Conservation (phyloP, 2,888 invertebrate genomes). For the Microlaimidae sp. region DNA sequence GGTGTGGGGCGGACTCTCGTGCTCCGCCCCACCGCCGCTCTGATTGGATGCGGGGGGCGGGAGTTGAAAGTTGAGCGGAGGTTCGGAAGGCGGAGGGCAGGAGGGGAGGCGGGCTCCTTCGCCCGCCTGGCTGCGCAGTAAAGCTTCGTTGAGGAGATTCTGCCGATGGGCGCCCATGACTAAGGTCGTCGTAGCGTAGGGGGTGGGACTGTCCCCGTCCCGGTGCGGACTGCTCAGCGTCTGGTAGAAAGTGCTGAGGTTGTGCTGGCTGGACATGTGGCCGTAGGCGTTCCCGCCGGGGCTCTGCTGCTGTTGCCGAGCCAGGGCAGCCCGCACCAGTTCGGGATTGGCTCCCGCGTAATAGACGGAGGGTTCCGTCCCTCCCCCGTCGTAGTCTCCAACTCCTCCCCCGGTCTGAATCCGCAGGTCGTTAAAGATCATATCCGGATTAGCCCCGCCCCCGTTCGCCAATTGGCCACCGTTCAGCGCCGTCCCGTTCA, state of each 20-base stretch:
- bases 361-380: constrained; percentile 15
- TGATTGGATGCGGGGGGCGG: too few relatives aligned
- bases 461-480: background rate
- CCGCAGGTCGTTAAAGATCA: constrained; percentile 3
- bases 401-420: constrained; percentile 1
- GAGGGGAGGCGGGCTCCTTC: background rate
- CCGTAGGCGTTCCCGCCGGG: constrained; percentile 18
- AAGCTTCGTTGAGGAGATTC: constrained; percentile 19
- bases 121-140: background rate
- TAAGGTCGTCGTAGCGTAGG: constrained; percentile 33
- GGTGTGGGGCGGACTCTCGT: constrained; percentile 8
- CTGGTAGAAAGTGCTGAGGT: constrained; percentile 24
- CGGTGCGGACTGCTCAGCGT: constrained; percentile 15
- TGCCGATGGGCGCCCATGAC: constrained; percentile 26
- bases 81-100: background rate
- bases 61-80: too few relatives aligned
- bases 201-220: constrained; percentile 30
- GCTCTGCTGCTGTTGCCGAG: background rate
- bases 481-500: background rate
- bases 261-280: constrained; percentile 18
- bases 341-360: constrained; percentile 18
- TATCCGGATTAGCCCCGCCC: background rate
- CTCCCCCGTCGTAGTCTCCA: constrained; percentile 1
- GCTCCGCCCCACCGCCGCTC: background rate
- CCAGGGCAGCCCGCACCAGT: background rate